These are phyloP conservation scores for Protobothrops mucrosquamatus DNA, from an alignment of 2,113 vertebrate species.

Conservation along the genomic window DNA sequence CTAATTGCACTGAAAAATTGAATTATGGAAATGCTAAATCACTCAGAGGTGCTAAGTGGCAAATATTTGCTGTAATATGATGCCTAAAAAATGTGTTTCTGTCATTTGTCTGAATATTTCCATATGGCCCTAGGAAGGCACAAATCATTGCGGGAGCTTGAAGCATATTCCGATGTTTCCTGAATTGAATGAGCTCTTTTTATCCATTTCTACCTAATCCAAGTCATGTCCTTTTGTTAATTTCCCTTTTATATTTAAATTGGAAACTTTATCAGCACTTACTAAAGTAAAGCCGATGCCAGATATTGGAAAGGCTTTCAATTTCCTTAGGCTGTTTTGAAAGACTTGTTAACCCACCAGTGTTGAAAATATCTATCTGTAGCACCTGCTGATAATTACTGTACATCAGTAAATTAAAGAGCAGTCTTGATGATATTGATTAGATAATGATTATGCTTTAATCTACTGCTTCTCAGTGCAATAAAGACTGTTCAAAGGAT, in stretches of 20 bases:
- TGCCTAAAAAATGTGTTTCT: neutral
- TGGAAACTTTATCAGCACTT: slow-evolving; percentile 16
- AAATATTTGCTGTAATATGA: slow-evolving; percentile 13
- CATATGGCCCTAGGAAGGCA: slow-evolving; percentile 10
- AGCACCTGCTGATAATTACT: slow-evolving; percentile 52
- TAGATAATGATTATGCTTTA: slow-evolving; percentile 17
- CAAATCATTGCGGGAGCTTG: neutral
- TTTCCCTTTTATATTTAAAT: slow-evolving; percentile 23
- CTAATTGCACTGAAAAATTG: slow-evolving; percentile 11
- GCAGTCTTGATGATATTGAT: slow-evolving; percentile 11
- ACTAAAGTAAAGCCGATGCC: slow-evolving; percentile 11
- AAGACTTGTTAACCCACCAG: slow-evolving; percentile 1
- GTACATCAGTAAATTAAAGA: slow-evolving; percentile 47
- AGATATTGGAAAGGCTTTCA: slow-evolving; percentile 19
- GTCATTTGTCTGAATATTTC: neutral
- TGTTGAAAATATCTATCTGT: slow-evolving; percentile 27
- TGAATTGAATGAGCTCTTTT: neutral
- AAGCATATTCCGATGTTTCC: neutral
- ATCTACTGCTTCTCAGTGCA: slow-evolving; percentile 13
- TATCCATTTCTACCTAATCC: neutral
- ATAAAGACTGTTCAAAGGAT: slow-evolving; percentile 43
- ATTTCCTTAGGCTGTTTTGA: slow-evolving; percentile 34
- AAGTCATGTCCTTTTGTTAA: slow-evolving; percentile 25
- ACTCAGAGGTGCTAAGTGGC: neutral
- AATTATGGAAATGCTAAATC: neutral